Evolutionary conservation across 1,140 invertebrate species (phyloP), one percentile per base, ranked within the genome.

Genomic region (Bombus difficillimus): DNA sequence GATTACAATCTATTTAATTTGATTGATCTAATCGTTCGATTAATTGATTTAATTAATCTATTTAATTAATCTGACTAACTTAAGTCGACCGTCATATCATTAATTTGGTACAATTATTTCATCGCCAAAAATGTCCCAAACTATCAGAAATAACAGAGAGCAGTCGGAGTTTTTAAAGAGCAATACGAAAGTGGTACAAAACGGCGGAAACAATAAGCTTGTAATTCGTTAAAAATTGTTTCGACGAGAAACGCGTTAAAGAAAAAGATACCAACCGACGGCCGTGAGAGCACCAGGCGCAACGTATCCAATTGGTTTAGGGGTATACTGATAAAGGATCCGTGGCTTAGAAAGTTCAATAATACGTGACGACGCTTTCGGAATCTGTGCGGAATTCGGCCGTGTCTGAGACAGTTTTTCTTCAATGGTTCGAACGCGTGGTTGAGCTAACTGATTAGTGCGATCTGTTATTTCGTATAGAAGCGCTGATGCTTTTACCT

Each of bases 401-500:
- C 25, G 15, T 1, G 10, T 13, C 68, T 78, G 69, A 28, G 12
- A 28, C 32, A 1, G 4, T n/a, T 64, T 59, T 3, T 9, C 13
- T 4, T 88, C 59, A 3, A 12, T 39, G 25, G 22, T 12, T 25
- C 47, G 62, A 59, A 47, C n/a, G 22, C 86, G 87, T 34, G 86
- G 78, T 78, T 88, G 75, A 37, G 89, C 88, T 10, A 89, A 69
- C 34, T 43, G 57, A 71, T 88, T 90, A 28, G 68, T 90, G 1
- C 88, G 80, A 18, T 88, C 88, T 10, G 84, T 90, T 85, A 91
- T 91, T 41, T 90, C 86, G 5, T 90, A 90, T 1, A 91, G 32
- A 5, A 90, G 66, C 0, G 84, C 89, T 0, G 86, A 79, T 43
- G 69, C 77, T 43, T 83, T 91, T 22, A 90, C 89, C 88, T 90